Conservation (phyloP, 2,797 vertebrate species). For the Pantherophis alleghaniensis region DNA sequence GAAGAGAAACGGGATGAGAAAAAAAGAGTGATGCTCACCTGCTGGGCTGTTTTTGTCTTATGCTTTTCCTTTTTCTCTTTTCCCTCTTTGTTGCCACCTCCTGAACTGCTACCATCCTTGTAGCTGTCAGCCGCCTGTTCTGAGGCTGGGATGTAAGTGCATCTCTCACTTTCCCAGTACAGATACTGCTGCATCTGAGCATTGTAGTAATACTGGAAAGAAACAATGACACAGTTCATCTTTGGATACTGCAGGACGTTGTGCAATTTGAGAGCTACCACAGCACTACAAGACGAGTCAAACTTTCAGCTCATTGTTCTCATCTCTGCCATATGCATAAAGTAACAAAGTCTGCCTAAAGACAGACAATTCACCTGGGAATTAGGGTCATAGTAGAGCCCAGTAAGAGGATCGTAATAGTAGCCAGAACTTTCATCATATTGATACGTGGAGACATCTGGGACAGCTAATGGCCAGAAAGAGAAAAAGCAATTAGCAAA, state of each 20-base stretch:
- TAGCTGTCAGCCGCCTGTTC: conserved; percentile 71
- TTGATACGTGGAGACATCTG: conserved; percentile 89
- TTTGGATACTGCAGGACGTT: neutral
- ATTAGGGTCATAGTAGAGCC: conserved; percentile 89
- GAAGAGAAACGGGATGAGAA: neutral
- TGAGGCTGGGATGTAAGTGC: conserved; percentile 80
- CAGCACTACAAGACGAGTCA: neutral
- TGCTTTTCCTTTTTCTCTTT: conserved; percentile 92
- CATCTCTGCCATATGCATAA: neutral
- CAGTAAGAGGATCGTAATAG: conserved; percentile 89
- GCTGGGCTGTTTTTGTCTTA: conserved; percentile 89
- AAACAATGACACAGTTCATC: neutral
- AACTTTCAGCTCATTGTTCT: neutral
- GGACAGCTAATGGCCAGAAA: conserved; percentile 75
- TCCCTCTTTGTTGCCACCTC: conserved; percentile 63
- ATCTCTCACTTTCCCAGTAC: conserved; percentile 89
- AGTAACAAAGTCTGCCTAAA: neutral
- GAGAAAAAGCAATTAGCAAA: neutral
- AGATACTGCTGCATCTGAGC: conserved; percentile 86
- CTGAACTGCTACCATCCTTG: conserved; percentile 46
- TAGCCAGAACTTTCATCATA: conserved; percentile 89
- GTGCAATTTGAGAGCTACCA: neutral
- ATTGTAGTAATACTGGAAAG: conserved; percentile 86
- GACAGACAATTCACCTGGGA: conserved; percentile 75
- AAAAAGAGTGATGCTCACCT: conserved; percentile 70